Conservation (phyloP, 1,140 invertebrate genomes). For the Leucophenga varia region DNA sequence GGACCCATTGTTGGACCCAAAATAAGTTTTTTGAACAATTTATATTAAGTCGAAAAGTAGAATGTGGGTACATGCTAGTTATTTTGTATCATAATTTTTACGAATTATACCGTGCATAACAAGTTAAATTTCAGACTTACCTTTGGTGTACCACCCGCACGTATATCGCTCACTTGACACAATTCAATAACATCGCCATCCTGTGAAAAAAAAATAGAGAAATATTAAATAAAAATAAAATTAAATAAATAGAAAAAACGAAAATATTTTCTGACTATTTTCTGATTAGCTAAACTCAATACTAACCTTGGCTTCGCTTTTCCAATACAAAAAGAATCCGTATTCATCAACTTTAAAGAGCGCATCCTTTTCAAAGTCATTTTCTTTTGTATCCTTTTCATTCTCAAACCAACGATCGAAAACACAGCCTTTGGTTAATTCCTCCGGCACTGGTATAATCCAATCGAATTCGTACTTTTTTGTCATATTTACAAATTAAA, state of each 20-base stretch:
- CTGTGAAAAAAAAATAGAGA: slow-evolving; percentile 60
- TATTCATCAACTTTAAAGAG: slow-evolving; percentile 96
- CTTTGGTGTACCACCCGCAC: slow-evolving; percentile 85
- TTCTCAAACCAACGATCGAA: slow-evolving; percentile 98
- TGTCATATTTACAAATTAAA: slow-evolving; percentile 70
- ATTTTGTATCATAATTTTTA: no score
- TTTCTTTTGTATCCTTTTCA: slow-evolving; percentile 74
- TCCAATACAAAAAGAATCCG: slow-evolving; percentile 99
- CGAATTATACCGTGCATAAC: no score
- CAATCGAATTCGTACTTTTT: slow-evolving; percentile 99
- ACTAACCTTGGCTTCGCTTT: slow-evolving; percentile 89
- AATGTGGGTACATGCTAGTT: no score
- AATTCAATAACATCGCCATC: slow-evolving; percentile 95
- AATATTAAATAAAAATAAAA: no score
- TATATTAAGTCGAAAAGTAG: no score
- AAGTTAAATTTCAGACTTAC: no score
- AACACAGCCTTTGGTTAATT: slow-evolving; percentile 72
- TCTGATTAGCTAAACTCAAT: not conserved
- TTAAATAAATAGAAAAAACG: no score
- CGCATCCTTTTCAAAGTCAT: slow-evolving; percentile 83
- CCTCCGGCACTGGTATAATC: slow-evolving; percentile 89
- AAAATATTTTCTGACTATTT: no score
- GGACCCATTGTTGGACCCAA: no score
- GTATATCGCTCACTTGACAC: slow-evolving; percentile 95
- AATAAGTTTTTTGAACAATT: no score